Conservation (phyloP, 2,797 vertebrate species). For the Darevskia mixta region DNA sequence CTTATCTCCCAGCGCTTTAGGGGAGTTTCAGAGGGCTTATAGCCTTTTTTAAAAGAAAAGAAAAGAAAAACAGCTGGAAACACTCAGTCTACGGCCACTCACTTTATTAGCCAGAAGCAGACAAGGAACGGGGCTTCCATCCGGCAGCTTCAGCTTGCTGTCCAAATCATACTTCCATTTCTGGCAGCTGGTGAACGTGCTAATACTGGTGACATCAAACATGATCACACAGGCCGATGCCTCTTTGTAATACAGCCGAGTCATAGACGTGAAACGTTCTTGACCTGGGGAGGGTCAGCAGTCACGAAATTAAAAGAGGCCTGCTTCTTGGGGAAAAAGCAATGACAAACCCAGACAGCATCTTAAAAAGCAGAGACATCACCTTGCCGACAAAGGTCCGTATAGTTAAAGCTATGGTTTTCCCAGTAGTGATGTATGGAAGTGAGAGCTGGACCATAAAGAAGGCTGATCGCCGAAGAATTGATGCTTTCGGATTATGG, state of each 20-base stretch:
- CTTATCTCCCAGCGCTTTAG: not conserved
- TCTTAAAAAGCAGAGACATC: no score
- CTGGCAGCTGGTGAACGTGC: conserved; percentile 85
- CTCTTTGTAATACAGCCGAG: conserved; percentile 87
- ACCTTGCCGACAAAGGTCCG: no score
- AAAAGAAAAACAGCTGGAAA: not conserved
- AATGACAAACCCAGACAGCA: no score
- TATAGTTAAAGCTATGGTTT: no score
- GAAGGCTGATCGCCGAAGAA: no score
- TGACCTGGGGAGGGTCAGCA: conserved; percentile 77
- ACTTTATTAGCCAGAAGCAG: conserved; percentile 92
- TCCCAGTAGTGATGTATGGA: no score
- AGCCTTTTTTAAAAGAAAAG: no score
- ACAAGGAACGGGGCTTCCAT: conserved; percentile 83
- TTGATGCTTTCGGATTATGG: no score
- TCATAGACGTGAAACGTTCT: conserved; percentile 92
- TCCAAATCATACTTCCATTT: conserved; percentile 90
- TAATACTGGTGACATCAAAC: conserved; percentile 85
- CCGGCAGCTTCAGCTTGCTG: conserved; percentile 82
- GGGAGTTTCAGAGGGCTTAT: not conserved
- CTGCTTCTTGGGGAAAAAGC: no score
- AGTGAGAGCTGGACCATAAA: no score
- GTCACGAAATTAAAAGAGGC: no score
- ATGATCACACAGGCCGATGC: conserved; percentile 86
- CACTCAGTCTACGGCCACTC: not conserved